Base-by-base conservation (phyloP, 2,113 vertebrate genomes). In the Istiophorus platypterus region DNA sequence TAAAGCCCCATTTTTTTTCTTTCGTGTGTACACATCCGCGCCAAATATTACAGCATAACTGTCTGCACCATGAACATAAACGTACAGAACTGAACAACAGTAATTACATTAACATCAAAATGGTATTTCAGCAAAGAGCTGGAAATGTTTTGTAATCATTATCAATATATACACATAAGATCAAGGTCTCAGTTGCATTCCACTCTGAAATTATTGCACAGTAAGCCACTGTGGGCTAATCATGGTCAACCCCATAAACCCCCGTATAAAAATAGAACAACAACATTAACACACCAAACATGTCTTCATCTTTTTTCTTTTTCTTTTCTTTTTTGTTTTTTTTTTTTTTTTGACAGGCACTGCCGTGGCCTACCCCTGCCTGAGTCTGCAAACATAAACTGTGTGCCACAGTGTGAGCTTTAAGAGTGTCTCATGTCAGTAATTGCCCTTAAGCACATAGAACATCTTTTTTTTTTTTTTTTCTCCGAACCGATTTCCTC, bases 191-290 rank as follows among this genome's bases (percentile, higher is more conserved):
- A 88, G 78, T 85, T 92, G 91, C 93, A 95, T 94, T 95, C 86
- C 95, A 93, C 95, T 95, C 95, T 94, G 95, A 95, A 94, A 95
- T 97, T 97, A 97, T 97, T 99, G 97, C 97, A 98, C 97, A 96
- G 96, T 95, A 96, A 96, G 96, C 97, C 98, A 84, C 89, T 82
- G 80, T 93, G 95, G 96, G 96, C 96, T 95, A 82, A 91, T 95
- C 95, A 96, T 93, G 95, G 96, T 96, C 95, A 91, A 92, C 93
- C 94, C 94, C 92, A 92, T 95, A 92, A 94, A 94, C 90, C 89
- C 91, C 92, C 84, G 94, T 96, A 95, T 94, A 96, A 97, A 98
- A 96, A 97, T 96, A 97, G 94, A 96, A 95, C 93, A 95, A 94
- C 92, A 95, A 95, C 93, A 96, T 88, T 89, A 96, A 96, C 95